phyloP scores from a whole-genome alignment of 92 coral and sea anemone genomes.

The Umimayanthus chanpuru region DNA sequence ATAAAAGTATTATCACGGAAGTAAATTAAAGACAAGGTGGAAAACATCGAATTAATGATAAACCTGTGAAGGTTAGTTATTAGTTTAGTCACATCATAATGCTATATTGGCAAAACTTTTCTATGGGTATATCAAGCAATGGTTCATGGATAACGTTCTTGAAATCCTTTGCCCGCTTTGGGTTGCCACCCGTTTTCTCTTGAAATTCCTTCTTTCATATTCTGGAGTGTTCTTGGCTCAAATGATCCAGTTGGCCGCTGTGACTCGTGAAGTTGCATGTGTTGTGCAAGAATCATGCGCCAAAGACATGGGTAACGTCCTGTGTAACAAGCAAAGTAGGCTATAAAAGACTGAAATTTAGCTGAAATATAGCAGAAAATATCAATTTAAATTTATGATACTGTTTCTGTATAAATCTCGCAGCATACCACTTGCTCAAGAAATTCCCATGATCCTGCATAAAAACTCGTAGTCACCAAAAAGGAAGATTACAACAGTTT shows the following conservation, averaged over 20 bases:
- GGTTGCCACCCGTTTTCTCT: neutral
- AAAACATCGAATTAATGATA: too few relatives aligned
- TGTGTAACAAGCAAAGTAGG: slow-evolving; percentile 11
- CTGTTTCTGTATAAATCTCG: neutral
- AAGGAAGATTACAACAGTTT: neutral
- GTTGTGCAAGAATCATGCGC: neutral
- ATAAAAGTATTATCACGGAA: too few relatives aligned
- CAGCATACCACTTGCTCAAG: slow-evolving; percentile 12
- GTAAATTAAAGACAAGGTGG: too few relatives aligned
- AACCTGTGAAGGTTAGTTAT: too few relatives aligned
- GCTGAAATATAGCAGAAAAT: slow-evolving; percentile 3
- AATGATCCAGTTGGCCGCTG: neutral
- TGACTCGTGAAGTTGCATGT: slow-evolving; percentile 1
- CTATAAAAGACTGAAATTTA: slow-evolving; percentile 5
- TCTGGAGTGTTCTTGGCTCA: slow-evolving; percentile 4
- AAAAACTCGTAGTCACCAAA: slow-evolving; percentile 6
- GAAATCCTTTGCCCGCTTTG: slow-evolving; percentile 5
- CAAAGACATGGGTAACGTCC: slow-evolving; percentile 9
- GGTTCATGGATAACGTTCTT: slow-evolving; percentile 5
- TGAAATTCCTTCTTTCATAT: slow-evolving; percentile 8
- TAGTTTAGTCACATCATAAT: slow-evolving; percentile 5
- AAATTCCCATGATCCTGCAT: neutral
- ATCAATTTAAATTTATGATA: neutral
- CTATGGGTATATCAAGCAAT: neutral
- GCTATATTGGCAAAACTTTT: neutral